A percentile compares a stretch with the other conserved stretches of the same genome.
phyloP scores from a whole-genome alignment of 2,113 vertebrate genomes.

The Ceyx margarethae region DNA sequence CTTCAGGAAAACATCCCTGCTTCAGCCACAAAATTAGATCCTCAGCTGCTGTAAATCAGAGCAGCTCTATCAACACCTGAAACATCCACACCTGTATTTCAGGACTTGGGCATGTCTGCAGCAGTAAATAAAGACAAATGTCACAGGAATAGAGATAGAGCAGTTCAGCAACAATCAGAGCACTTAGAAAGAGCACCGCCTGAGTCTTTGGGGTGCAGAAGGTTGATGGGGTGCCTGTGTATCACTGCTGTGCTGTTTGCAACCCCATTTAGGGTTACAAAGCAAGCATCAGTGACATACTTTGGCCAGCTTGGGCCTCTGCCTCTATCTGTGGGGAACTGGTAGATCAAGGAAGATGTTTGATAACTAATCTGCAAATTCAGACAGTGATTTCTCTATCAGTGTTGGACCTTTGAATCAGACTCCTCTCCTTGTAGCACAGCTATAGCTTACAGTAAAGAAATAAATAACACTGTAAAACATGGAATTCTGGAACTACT shows the following conservation, averaged over 20 bases:
- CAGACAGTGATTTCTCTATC: not conserved
- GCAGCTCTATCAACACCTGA: not conserved
- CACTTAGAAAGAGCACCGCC: not conserved
- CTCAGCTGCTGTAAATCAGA: not conserved
- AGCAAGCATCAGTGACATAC: not conserved
- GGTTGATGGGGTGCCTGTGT: not conserved
- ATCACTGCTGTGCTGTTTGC: not conserved
- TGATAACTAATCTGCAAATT: not conserved
- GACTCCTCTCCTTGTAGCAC: not conserved
- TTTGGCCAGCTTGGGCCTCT: rapidly evolving
- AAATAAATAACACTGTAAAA: not conserved
- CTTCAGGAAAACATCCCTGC: not conserved
- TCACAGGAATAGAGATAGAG: not conserved
- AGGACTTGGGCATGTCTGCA: not conserved
- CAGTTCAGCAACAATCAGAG: not conserved
- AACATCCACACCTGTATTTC: not conserved
- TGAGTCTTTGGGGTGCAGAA: not conserved
- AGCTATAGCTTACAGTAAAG: not conserved
- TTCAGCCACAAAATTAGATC: not conserved
- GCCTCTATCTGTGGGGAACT: not conserved
- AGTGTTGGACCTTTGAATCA: not conserved
- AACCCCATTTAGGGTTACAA: not conserved
- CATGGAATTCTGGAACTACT: not conserved
- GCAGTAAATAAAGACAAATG: not conserved
- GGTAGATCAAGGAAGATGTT: not conserved